These are phyloP conservation scores for Oxycera nigricornis DNA, from an alignment of 2,888 invertebrate species.

Conservation along the genomic window DNA sequence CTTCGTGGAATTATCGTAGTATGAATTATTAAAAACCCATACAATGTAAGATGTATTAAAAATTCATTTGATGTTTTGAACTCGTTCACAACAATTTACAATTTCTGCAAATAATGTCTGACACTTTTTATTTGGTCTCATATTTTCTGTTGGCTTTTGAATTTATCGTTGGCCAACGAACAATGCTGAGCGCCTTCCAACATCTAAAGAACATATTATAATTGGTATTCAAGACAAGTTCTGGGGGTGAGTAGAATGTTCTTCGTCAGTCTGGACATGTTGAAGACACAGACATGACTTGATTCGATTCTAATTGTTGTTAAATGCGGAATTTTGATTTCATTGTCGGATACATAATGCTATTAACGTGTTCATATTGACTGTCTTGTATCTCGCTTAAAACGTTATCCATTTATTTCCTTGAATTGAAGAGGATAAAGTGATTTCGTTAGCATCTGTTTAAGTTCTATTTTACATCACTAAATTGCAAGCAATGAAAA, in stretches of 20 bases:
- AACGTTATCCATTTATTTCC: too few relatives aligned
- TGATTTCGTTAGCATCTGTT: too few relatives aligned
- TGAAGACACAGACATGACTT: constrained; percentile 6
- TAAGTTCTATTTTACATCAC: too few relatives aligned
- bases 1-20: too few relatives aligned
- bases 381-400: too few relatives aligned
- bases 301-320: constrained; percentile 24
- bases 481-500: too few relatives aligned
- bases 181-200: neutral
- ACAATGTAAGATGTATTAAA: neutral
- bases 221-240: constrained; percentile 22
- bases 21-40: neutral
- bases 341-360: neutral
- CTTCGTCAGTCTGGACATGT: constrained; percentile 9
- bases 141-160: neutral
- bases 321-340: constrained; percentile 3
- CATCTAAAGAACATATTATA: neutral
- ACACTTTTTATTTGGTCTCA: neutral
- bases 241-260: constrained; percentile 4
- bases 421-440: too few relatives aligned
- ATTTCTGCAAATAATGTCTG: neutral
- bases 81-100: neutral
- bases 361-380: neutral
- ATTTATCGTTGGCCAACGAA: neutral
- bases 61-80: neutral